These are phyloP conservation scores for Iguana delicatissima DNA, from an alignment of 2,797 vertebrate genomes.

Conservation along the genomic window DNA sequence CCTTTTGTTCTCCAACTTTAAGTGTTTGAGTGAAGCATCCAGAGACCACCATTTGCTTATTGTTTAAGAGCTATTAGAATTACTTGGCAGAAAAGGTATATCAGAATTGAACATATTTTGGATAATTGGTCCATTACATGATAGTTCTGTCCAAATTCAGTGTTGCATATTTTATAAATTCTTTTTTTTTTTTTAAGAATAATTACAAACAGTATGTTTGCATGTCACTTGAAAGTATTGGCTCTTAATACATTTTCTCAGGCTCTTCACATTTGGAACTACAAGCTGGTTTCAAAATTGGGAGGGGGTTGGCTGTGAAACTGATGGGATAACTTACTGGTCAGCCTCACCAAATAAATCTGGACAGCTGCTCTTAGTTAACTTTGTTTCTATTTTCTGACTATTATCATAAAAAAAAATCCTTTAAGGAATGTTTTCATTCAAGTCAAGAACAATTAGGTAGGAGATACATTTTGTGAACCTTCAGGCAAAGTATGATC, in stretches of 20 bases:
- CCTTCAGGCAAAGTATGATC: slow-evolving; percentile 74
- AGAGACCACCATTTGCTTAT: slow-evolving; percentile 76
- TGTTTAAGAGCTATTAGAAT: slow-evolving; percentile 64
- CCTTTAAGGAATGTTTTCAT: slow-evolving; percentile 44
- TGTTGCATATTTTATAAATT: background rate
- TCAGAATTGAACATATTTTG: slow-evolving; percentile 60
- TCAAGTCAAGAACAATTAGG: slow-evolving; percentile 38
- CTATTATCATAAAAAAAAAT: slow-evolving; percentile 1
- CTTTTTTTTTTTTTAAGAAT: background rate
- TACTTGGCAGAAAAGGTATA: slow-evolving; percentile 60
- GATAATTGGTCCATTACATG: slow-evolving; percentile 28
- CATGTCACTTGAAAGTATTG: background rate
- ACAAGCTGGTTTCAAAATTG: slow-evolving; percentile 22
- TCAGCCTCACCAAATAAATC: slow-evolving; percentile 39
- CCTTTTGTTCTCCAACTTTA: slow-evolving; percentile 84
- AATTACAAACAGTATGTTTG: slow-evolving; percentile 14
- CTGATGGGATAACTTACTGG: slow-evolving; percentile 27
- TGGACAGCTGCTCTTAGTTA: slow-evolving; percentile 65
- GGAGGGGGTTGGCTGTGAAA: background rate
- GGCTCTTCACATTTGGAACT: background rate
- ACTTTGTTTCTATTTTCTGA: slow-evolving; percentile 58
- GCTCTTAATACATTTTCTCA: background rate
- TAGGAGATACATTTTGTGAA: slow-evolving; percentile 57
- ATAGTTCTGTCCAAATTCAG: slow-evolving; percentile 16
- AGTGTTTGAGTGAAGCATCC: slow-evolving; percentile 71